A percentile compares a stretch with the other conserved stretches of the same genome.
Conservation (phyloP, 2,113 vertebrate species). For the Lophochroa leadbeateri region DNA sequence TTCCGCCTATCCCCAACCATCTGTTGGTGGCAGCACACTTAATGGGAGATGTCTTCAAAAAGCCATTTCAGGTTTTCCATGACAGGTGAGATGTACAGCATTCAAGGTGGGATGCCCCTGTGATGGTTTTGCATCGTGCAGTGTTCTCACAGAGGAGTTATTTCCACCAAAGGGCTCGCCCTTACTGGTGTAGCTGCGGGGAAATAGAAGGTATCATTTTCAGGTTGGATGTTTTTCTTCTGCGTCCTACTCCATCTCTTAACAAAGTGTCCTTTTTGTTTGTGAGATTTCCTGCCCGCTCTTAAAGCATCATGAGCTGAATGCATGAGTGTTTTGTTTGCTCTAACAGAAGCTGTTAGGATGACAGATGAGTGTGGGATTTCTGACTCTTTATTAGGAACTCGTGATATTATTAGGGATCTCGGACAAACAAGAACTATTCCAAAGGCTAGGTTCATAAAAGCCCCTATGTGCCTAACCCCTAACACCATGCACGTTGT, state of each 20-base stretch:
- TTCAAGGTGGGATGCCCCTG: background rate
- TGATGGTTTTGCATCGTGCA: background rate
- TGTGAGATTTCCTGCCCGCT: background rate
- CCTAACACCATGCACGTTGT: background rate
- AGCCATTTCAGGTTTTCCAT: background rate
- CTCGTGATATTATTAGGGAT: background rate
- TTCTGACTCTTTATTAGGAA: background rate
- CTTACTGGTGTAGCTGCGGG: background rate
- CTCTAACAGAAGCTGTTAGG: background rate
- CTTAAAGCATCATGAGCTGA: background rate
- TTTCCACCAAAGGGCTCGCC: background rate
- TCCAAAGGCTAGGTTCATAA: background rate
- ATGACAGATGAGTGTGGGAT: background rate
- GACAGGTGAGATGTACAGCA: background rate
- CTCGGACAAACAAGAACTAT: background rate
- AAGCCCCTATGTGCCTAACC: background rate
- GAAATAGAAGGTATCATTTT: background rate
- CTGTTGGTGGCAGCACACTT: background rate
- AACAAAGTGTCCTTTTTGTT: background rate
- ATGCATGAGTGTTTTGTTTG: background rate
- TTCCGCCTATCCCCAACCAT: background rate
- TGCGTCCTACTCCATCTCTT: background rate
- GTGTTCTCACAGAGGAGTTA: background rate
- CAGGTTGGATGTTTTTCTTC: background rate
- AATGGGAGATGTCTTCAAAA: slow-evolving; percentile 28